A percentile compares a stretch with the other conserved stretches of the same genome.
Conservation (phyloP, 2,113 vertebrate species). For the Hymenochirus boettgeri region DNA sequence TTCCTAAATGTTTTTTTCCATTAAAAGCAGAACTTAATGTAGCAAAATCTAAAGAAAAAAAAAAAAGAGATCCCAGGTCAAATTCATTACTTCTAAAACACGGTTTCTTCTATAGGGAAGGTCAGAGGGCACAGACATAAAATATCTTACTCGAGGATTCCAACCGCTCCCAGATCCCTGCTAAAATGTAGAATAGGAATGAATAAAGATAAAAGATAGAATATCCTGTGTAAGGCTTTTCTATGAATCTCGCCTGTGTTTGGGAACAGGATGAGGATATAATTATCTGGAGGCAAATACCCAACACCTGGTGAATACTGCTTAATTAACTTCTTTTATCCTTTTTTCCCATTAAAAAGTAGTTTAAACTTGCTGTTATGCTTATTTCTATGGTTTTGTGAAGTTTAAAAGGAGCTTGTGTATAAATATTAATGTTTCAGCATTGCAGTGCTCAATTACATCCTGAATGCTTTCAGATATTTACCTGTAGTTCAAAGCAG, state of each 20-base stretch:
- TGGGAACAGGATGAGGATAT: conserved; percentile 37
- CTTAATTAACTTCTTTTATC: conserved; percentile 40
- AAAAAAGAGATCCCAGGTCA: conserved; percentile 23
- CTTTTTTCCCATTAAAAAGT: conserved; percentile 38
- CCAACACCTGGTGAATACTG: conserved; percentile 42
- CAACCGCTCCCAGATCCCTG: conserved; percentile 26
- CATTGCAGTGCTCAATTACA: conserved; percentile 38
- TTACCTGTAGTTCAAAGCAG: conserved; percentile 18
- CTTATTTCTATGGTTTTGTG: conserved; percentile 35
- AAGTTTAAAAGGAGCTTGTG: conserved; percentile 32
- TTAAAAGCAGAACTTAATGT: not conserved
- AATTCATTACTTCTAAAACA: conserved; percentile 1
- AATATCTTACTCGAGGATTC: conserved; percentile 30
- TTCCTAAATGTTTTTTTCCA: not conserved
- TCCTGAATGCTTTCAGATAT: conserved; percentile 40
- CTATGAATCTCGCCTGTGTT: conserved; percentile 39
- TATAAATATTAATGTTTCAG: conserved; percentile 42
- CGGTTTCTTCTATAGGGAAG: conserved; percentile 27
- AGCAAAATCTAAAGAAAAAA: conserved; percentile 16
- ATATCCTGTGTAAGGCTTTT: conserved; percentile 21
- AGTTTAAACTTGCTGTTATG: conserved; percentile 36
- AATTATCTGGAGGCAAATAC: conserved; percentile 40
- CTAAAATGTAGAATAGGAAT: conserved; percentile 35
- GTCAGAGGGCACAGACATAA: conserved; percentile 26
- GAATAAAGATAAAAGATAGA: conserved; percentile 33